Conservation (phyloP, 1,140 invertebrate genomes). For the Gryllus bimaculatus region DNA sequence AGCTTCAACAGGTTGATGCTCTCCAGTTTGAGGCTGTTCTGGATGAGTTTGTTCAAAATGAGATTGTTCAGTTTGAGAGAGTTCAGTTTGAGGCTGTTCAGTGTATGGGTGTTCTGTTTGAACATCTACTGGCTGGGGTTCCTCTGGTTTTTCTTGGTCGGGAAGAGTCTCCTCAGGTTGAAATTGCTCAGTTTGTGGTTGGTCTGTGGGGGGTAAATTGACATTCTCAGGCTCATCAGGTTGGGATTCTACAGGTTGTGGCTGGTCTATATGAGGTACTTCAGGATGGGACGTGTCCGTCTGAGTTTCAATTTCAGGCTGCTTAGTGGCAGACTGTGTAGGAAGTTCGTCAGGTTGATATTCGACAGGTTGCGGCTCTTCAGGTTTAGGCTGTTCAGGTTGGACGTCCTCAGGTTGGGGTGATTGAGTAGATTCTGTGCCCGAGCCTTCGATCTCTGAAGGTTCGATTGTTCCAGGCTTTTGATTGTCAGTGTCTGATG, state of each 20-base stretch:
- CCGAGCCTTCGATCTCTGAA: no score
- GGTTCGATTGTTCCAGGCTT: no score
- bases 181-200: background rate
- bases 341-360: background rate
- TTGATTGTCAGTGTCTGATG: no score
- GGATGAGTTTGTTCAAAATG: constrained; percentile 10
- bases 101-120: background rate
- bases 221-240: no score
- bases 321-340: background rate
- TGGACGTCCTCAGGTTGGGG: no score
- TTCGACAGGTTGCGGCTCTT: no score
- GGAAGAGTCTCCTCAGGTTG: background rate
- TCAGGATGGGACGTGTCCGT: no score
- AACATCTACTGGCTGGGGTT: background rate
- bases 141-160: background rate
- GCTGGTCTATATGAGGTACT: no score
- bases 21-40: background rate
- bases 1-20: background rate
- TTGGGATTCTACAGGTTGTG: background rate
- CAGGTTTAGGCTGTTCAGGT: no score
- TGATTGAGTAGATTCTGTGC: no score
- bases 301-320: background rate
- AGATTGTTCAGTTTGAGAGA: constrained; percentile 12
- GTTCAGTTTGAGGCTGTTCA: background rate
- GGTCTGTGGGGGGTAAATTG: no score